A percentile compares a stretch with the other conserved stretches of the same genome.
Conservation (phyloP, 2,888 invertebrate species). For the Blastobasis adustella region DNA sequence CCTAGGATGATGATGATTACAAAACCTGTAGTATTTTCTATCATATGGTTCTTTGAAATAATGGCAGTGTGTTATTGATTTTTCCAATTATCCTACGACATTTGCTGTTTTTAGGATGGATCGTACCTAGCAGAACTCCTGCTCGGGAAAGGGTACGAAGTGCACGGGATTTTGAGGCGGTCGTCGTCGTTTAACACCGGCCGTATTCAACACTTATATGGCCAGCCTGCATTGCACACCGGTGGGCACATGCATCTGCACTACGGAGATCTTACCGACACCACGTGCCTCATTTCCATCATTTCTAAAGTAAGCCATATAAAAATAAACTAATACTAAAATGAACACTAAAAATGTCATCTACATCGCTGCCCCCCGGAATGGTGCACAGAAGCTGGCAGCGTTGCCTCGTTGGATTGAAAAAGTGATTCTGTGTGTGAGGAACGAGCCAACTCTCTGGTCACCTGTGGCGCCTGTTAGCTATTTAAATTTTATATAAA, state of each 20-base stretch:
- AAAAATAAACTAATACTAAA: too few species aligned
- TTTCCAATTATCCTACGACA: neutral
- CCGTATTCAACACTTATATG: slow-evolving; percentile 96
- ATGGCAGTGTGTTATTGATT: neutral
- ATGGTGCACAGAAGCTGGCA: too few species aligned
- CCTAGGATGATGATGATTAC: too few species aligned
- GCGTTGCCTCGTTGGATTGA: too few species aligned
- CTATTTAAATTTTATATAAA: too few species aligned
- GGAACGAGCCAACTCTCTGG: too few species aligned
- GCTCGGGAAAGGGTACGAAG: slow-evolving; percentile 92
- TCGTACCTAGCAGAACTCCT: slow-evolving; percentile 97
- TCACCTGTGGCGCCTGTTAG: too few species aligned
- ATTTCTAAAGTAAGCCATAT: slow-evolving; percentile 50
- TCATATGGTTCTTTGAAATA: too few species aligned
- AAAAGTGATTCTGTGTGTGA: too few species aligned
- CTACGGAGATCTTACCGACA: slow-evolving; percentile 99
- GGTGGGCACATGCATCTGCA: slow-evolving; percentile 94
- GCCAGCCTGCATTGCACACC: slow-evolving; percentile 91
- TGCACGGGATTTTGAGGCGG: slow-evolving; percentile 96
- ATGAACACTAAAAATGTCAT: too few species aligned
- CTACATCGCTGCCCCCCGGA: too few species aligned
- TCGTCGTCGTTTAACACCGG: slow-evolving; percentile 98
- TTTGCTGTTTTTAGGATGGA: slow-evolving; percentile 84
- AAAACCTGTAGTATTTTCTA: too few species aligned
- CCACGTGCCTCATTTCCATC: slow-evolving; percentile 82